A percentile compares a stretch with the other conserved stretches of the same genome.
These are phyloP conservation scores for Channa argus DNA, from an alignment of 2,113 vertebrate species.

Conservation along the genomic window DNA sequence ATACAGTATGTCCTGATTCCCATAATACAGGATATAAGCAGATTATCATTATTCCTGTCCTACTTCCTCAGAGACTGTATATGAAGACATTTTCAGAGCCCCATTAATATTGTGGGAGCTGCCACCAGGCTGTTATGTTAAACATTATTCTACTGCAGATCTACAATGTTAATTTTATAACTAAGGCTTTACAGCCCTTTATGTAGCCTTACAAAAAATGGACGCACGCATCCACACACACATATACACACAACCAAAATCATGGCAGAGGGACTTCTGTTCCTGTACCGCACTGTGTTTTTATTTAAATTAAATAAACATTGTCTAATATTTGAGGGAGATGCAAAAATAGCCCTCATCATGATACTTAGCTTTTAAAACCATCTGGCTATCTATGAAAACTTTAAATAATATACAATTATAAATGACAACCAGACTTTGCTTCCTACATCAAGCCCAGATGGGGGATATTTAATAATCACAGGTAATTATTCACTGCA, in stretches of 20 bases:
- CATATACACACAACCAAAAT: constrained; percentile 26
- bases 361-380: constrained; percentile 13
- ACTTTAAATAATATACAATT: constrained; percentile 2
- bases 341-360: not conserved
- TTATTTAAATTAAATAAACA: constrained; percentile 23
- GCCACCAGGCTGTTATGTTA: constrained; percentile 30
- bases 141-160: constrained; percentile 28
- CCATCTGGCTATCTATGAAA: not conserved
- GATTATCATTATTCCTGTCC: constrained; percentile 41
- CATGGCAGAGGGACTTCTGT: constrained; percentile 17
- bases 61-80: constrained; percentile 24
- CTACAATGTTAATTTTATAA: constrained; percentile 62
- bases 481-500: constrained; percentile 53
- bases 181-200: constrained; percentile 41
- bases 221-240: not conserved
- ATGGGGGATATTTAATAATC: constrained; percentile 38
- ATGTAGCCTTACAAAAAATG: constrained; percentile 35
- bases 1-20: constrained; percentile 9
- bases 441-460: constrained; percentile 4
- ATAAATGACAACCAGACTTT: constrained; percentile 14
- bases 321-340: not conserved
- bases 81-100: constrained; percentile 32
- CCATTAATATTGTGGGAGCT: constrained; percentile 46
- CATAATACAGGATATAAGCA: constrained; percentile 28
- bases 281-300: not conserved